Conservation (phyloP, 2,888 invertebrate genomes). For the Thera obeliscata region DNA sequence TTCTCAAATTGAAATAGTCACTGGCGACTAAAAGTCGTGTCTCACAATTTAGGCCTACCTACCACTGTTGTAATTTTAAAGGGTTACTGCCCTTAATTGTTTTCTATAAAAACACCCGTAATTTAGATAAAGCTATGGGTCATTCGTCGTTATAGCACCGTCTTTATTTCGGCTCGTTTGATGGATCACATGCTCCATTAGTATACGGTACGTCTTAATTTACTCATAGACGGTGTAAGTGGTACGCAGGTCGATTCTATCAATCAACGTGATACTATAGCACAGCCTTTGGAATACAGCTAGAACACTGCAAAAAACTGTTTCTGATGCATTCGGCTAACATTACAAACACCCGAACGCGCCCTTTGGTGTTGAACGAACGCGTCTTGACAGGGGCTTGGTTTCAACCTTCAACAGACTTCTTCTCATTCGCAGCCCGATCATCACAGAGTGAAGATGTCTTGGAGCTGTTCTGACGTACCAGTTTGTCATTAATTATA, state of each 20-base stretch:
- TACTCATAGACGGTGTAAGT: conserved; percentile 67
- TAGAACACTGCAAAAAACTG: neutral
- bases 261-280: conserved; percentile 58
- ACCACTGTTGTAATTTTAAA: conserved; percentile 31
- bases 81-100: conserved; percentile 56
- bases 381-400: too few relatives aligned
- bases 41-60: neutral
- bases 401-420: too few relatives aligned
- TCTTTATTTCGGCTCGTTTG: conserved; percentile 70
- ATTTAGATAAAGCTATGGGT: conserved; percentile 63
- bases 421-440: too few relatives aligned
- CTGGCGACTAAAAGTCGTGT: conserved; percentile 13
- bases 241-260: conserved; percentile 68
- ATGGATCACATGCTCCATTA: conserved; percentile 77
- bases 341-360: too few relatives aligned
- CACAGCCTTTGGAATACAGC: conserved; percentile 7
- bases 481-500: too few relatives aligned
- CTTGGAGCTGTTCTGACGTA: too few relatives aligned
- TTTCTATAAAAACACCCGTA: conserved; percentile 63
- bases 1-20: neutral
- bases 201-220: conserved; percentile 69
- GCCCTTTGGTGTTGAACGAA: too few relatives aligned
- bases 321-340: too few relatives aligned
- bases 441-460: too few relatives aligned
- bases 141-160: conserved; percentile 49